phyloP scores from a whole-genome alignment of 2,113 vertebrate species.

The Rattus rattus region DNA sequence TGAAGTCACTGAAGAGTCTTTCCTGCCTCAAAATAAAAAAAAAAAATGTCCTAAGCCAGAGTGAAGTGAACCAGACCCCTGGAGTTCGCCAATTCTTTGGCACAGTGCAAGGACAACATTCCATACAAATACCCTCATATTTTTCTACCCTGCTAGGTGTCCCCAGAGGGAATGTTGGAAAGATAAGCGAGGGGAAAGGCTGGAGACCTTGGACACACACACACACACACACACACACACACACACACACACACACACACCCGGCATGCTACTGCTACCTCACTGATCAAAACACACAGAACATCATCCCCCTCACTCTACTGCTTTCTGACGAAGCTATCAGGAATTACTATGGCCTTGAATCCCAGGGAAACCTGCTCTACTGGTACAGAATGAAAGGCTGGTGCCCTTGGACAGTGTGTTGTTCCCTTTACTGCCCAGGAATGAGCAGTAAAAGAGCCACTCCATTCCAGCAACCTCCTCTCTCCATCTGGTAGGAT shows the following conservation, averaged over 20 bases:
- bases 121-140: constrained; percentile 90
- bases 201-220: neutral
- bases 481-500: neutral
- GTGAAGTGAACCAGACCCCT: constrained; percentile 17
- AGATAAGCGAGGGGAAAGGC: constrained; percentile 54
- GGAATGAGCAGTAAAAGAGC: neutral
- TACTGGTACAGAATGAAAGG: neutral
- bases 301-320: neutral
- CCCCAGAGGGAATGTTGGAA: constrained; percentile 85
- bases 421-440: neutral
- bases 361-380: neutral
- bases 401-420: neutral
- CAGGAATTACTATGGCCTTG: neutral
- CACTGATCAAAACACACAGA: neutral
- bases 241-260: neutral
- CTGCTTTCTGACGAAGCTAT: constrained; percentile 3
- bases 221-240: neutral
- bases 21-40: neutral
- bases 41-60: neutral
- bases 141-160: constrained; percentile 90
- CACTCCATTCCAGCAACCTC: neutral
- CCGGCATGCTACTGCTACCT: neutral
- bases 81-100: constrained; percentile 40
- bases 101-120: constrained; percentile 81
- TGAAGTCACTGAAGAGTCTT: neutral